phyloP scores from a whole-genome alignment of 2,113 vertebrate species.

The Ptilonorhynchus violaceus region DNA sequence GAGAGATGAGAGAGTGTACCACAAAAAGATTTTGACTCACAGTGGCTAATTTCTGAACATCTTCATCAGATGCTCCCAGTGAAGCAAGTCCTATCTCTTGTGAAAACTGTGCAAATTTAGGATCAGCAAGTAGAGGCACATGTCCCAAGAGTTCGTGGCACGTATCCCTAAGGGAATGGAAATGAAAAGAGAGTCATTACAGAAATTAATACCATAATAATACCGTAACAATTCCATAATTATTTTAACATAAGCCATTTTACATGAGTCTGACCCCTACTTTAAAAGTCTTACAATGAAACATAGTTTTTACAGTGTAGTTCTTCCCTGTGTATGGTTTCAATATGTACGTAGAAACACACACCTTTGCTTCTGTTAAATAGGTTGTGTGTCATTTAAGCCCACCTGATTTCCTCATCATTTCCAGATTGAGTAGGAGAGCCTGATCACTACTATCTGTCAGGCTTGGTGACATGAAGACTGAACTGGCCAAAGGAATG shows the following conservation, averaged over 20 bases:
- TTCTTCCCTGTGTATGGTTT: not conserved
- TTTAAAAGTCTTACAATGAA: not conserved
- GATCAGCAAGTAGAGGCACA: slow-evolving; percentile 93
- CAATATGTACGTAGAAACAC: not conserved
- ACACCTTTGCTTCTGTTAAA: not conserved
- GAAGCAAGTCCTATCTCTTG: slow-evolving; percentile 97
- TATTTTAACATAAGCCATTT: not conserved
- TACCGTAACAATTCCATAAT: not conserved
- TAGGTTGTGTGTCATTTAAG: not conserved
- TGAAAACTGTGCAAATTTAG: slow-evolving; percentile 96
- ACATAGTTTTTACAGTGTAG: not conserved
- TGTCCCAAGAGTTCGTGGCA: slow-evolving; percentile 97
- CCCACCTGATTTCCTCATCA: not conserved
- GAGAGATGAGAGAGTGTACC: not conserved
- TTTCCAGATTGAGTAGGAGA: not conserved
- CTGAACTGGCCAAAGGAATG: not conserved
- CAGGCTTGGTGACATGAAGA: not conserved
- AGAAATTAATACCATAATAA: not conserved
- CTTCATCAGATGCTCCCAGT: slow-evolving; percentile 91
- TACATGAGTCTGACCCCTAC: not conserved
- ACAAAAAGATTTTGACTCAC: slow-evolving; percentile 77
- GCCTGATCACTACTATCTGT: not conserved
- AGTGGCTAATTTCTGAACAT: slow-evolving; percentile 96
- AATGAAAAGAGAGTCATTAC: slow-evolving; percentile 2
- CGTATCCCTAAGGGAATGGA: slow-evolving; percentile 82